Base-by-base conservation (phyloP, 2,113 vertebrate species). In the Hippocampus abdominalis region DNA sequence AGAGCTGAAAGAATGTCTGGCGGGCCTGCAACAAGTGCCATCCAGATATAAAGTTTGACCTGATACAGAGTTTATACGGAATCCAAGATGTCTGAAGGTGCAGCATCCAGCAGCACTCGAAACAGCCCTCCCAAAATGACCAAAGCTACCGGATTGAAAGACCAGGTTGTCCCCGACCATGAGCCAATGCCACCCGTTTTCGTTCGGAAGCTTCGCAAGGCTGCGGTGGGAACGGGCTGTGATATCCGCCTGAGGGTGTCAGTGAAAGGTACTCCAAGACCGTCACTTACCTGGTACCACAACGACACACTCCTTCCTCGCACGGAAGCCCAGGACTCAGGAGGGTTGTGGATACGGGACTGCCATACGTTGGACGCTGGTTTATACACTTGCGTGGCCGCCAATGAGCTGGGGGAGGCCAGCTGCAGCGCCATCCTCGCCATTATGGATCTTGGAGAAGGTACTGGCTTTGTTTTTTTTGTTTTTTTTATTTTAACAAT, bases 321-420 rank as follows among this genome's bases (percentile, higher is more conserved):
- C 0, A 25, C 65, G 0, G 92, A 92, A 21, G 80, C 63, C 69
- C 92, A 94, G 11, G 95, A 96, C 71, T 88, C 94, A 0, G 94
- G 94, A 21, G 94, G 93, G 16, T 91, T 98, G 75, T 95, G 94
- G 94, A 95, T 98, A 68, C 87, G 94, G 40, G 94, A 94, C 89
- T 96, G 95, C 85, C 89, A 82, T 70, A 91, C 86, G 2, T 81
- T 79, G 1, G 92, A 98, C 3, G 95, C 94, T 0, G 96, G 96
- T 0, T 88, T 95, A 70, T 98, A 98, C 76, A 93, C 93, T 20
- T 98, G 96, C 32, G 70, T 93, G 0, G 96, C 96, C 0, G 88
- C 90, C 85, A 98, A 96, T 0, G 79, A 87, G 42, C 80, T 78
- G 23, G 96, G 96, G 70, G 93, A 93, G 82, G 92, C 93, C 46